Percentiles rank a stretch among this genome's conserved stretches.
Conservation (phyloP, 1,140 invertebrate genomes). For the Bombus sylvicola region DNA sequence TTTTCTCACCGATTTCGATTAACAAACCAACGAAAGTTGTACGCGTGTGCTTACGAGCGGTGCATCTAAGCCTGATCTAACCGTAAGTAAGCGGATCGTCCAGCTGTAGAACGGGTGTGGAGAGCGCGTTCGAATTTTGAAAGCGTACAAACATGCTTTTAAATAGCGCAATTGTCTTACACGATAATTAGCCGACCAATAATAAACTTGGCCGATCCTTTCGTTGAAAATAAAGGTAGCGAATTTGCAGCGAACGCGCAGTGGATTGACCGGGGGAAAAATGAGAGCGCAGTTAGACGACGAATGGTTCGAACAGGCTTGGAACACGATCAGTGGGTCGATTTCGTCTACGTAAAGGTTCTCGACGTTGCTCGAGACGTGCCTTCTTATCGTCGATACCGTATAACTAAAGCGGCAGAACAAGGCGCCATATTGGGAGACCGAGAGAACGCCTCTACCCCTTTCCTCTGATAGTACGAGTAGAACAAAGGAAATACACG, state of each 20-base stretch:
- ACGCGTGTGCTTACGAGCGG: too few relatives aligned
- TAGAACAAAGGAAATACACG: conserved; percentile 69
- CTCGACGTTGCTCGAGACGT: neutral
- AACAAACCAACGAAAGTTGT: neutral
- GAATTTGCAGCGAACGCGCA: neutral
- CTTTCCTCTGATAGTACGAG: conserved; percentile 56
- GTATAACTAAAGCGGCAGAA: conserved; percentile 21
- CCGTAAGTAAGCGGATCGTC: neutral
- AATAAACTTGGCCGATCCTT: too few relatives aligned
- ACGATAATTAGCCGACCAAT: too few relatives aligned
- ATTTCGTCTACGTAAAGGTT: neutral
- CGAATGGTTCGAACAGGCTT: neutral
- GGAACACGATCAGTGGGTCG: conserved; percentile 9
- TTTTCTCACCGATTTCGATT: neutral
- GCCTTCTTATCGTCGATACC: conserved; percentile 48
- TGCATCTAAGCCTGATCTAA: too few relatives aligned
- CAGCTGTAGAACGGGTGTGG: rapidly evolving
- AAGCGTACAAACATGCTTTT: neutral
- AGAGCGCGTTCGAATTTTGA: too few relatives aligned
- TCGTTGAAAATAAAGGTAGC: neutral
- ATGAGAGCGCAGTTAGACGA: neutral
- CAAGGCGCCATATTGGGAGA: conserved; percentile 49
- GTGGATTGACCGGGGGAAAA: neutral
- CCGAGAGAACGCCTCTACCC: conserved; percentile 56
- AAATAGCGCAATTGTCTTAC: too few relatives aligned